Conservation (phyloP, 2,113 vertebrate species). For the Siniperca chuatsi region DNA sequence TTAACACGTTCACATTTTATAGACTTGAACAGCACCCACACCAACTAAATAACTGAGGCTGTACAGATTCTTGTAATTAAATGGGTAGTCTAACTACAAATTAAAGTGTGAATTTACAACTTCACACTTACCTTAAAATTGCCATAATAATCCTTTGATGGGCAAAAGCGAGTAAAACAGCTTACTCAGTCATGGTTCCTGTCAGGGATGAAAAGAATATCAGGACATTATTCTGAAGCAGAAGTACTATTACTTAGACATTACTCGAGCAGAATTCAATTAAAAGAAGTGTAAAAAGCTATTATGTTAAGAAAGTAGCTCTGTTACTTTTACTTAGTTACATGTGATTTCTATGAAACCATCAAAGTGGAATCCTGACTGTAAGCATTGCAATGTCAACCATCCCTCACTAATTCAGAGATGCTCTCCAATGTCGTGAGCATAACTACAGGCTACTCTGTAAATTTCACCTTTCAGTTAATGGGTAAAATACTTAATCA, state of each 20-base stretch:
- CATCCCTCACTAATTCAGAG: not conserved
- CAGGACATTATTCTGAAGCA: not conserved
- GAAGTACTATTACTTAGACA: not conserved
- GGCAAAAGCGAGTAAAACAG: not conserved
- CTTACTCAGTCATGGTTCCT: not conserved
- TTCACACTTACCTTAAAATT: slow-evolving; percentile 17
- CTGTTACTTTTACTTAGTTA: not conserved
- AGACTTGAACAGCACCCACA: slow-evolving; percentile 23
- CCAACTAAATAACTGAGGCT: not conserved
- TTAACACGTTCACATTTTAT: slow-evolving; percentile 43
- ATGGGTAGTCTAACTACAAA: not conserved
- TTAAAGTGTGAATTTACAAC: not conserved
- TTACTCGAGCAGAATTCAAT: not conserved
- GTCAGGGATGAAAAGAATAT: not conserved
- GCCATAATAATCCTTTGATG: not conserved
- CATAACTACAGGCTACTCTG: not conserved
- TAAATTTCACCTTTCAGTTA: not conserved
- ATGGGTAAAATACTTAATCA: not conserved
- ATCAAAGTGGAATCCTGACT: not conserved
- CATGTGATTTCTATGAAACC: not conserved
- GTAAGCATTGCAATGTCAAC: not conserved
- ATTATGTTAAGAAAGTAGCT: not conserved
- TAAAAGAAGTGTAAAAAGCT: not conserved
- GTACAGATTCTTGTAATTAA: not conserved
- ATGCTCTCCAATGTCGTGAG: no score